These are phyloP conservation scores for Melieria omissa DNA, from an alignment of 2,888 invertebrate genomes.

Conservation along the genomic window DNA sequence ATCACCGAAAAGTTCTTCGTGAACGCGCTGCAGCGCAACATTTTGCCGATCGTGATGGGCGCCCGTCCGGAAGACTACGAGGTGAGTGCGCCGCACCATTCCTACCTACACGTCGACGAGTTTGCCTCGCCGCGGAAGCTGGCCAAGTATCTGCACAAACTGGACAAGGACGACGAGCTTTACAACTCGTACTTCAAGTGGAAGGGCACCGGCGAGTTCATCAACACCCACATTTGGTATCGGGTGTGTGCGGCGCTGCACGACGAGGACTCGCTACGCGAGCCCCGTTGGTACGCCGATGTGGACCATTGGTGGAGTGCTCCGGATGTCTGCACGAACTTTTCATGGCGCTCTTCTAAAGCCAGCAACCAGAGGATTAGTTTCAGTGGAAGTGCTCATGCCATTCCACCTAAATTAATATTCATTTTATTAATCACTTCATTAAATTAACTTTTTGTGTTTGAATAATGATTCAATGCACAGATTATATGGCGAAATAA, in stretches of 20 bases:
- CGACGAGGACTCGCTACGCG: conserved; percentile 64
- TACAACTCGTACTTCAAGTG: conserved; percentile 96
- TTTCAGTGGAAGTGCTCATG: too few relatives aligned
- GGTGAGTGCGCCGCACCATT: conserved; percentile 86
- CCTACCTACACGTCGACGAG: conserved; percentile 96
- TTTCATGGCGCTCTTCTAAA: conserved; percentile 73
- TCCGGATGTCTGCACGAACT: conserved; percentile 79
- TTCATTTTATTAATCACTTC: too few relatives aligned
- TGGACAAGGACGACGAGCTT: conserved; percentile 87
- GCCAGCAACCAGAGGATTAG: conserved; percentile 57
- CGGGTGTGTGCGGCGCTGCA: conserved; percentile 72
- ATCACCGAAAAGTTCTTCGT: conserved; percentile 97
- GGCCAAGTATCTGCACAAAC: conserved; percentile 84
- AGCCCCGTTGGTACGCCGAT: conserved; percentile 69
- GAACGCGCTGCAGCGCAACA: conserved; percentile 87
- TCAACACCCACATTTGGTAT: conserved; percentile 88
- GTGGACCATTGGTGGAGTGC: conserved; percentile 95
- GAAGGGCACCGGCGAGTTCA: conserved; percentile 95
- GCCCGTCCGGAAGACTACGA: conserved; percentile 92
- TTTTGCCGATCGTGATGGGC: conserved; percentile 96
- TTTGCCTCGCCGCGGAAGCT: conserved; percentile 87
- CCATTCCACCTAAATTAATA: too few relatives aligned
- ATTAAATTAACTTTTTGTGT: too few relatives aligned
- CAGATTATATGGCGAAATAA: neutral
- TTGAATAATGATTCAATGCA: too few relatives aligned